Evolutionary conservation across 1,140 invertebrate genomes (phyloP), one percentile per base, ranked within the genome.

Genomic region (Hypsibius dujardini): DNA sequence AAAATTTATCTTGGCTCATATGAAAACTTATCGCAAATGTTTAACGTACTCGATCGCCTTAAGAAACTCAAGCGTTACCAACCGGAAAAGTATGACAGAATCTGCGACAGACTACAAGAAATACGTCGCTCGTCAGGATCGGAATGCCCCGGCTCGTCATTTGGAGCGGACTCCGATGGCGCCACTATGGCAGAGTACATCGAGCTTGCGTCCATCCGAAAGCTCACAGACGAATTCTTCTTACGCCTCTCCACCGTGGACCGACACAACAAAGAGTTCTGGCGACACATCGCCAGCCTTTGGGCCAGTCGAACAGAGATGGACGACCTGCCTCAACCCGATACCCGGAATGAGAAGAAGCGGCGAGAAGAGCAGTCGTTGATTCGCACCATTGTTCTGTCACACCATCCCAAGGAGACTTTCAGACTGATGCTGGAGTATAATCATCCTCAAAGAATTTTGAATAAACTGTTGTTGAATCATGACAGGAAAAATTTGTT

Each of bases 11-110:
- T n/a, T n/a, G n/a, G n/a, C n/a, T n/a, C n/a, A n/a, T n/a, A n/a
- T n/a, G n/a, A n/a, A n/a, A n/a, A n/a, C n/a, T n/a, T n/a, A n/a
- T n/a, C n/a, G n/a, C n/a, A n/a, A 56, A 67, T 67, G 62, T 67
- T 67, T 42, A 67, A 67, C 45, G 62, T 67, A 3, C 42, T 67
- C 12, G 62, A 67, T 42, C 62, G 62, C 45, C 62, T 67, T 42
- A 3, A 42, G 12, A 67, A 7, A 42, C 7, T 67, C 42, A 7
- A 42, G 7, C 12, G 42, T 3, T 12, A 67, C 3, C 3, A 14
- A 14, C 62, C 62, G 3, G 3, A 14, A 42, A 67, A 67, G 42
- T 67, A 67, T 42, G 12, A 67, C 12, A 12, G 62, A 12, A 67
- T 67, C 3, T 14, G 7, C 62, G 42, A 42, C 42, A 7, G 62